Evolutionary conservation across 2,113 vertebrate genomes (phyloP).

Genomic region (Platanista minor): DNA sequence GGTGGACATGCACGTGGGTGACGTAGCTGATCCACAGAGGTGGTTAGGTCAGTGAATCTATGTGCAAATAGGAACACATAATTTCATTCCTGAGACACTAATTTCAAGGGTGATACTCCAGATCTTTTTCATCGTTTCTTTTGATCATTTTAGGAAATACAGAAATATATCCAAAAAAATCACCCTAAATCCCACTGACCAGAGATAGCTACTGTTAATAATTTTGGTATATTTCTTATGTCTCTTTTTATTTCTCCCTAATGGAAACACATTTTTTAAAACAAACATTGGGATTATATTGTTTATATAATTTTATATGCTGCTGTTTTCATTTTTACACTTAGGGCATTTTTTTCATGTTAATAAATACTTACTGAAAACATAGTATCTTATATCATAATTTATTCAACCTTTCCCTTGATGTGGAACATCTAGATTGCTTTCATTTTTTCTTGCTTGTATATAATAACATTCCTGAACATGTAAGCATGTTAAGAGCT

Average conservation of each 20-base stretch:
- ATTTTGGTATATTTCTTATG: neutral
- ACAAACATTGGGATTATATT: neutral
- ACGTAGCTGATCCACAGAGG: neutral
- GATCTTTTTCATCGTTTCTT: neutral
- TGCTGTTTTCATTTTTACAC: neutral
- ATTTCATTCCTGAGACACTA: neutral
- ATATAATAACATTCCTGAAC: neutral
- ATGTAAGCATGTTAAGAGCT: neutral
- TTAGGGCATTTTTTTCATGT: slow-evolving; percentile 4
- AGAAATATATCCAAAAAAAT: neutral
- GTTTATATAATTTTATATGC: neutral
- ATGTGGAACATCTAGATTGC: neutral
- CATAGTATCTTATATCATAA: neutral
- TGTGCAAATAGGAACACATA: neutral
- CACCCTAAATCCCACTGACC: neutral
- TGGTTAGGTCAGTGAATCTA: neutral
- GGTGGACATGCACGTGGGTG: neutral
- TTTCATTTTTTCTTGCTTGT: slow-evolving; percentile 38
- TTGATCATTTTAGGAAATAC: slow-evolving; percentile 15
- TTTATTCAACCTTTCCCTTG: neutral
- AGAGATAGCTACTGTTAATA: neutral
- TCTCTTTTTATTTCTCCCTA: neutral
- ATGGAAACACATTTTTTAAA: slow-evolving; percentile 3
- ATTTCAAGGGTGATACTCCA: neutral
- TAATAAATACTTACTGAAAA: slow-evolving; percentile 50